Conservation (phyloP, 2,888 invertebrate genomes). For the Tiliacea citrago region DNA sequence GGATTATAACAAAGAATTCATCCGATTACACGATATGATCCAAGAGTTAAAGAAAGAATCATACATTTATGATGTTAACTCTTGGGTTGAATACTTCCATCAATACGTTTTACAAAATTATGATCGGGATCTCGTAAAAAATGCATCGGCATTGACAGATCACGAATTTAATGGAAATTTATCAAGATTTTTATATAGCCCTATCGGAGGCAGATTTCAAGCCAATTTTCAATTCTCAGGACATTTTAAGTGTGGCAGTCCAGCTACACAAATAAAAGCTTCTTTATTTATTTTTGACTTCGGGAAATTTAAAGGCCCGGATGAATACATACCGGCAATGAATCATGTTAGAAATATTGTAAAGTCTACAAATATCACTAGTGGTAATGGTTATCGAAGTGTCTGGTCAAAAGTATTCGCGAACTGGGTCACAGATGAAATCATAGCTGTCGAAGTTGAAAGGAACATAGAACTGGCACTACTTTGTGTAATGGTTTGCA, state of each 20-base stretch:
- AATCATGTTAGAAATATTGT: slow-evolving; percentile 91
- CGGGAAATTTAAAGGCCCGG: slow-evolving; percentile 90
- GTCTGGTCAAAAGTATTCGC: slow-evolving; percentile 94
- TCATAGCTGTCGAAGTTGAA: slow-evolving; percentile 94
- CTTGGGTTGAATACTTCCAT: slow-evolving; percentile 93
- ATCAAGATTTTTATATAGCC: slow-evolving; percentile 93
- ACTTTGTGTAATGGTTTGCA: slow-evolving; percentile 95
- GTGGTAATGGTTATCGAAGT: slow-evolving; percentile 91
- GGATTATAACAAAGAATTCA: slow-evolving; percentile 92
- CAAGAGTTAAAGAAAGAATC: slow-evolving; percentile 88
- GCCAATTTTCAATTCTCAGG: slow-evolving; percentile 92
- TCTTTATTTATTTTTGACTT: slow-evolving; percentile 92
- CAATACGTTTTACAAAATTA: slow-evolving; percentile 91
- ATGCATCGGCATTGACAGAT: slow-evolving; percentile 86
- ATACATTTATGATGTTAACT: slow-evolving; percentile 89
- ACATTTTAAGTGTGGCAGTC: slow-evolving; percentile 91
- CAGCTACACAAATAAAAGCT: slow-evolving; percentile 90
- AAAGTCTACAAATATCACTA: slow-evolving; percentile 90
- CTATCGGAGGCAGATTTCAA: slow-evolving; percentile 92
- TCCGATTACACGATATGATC: slow-evolving; percentile 90
- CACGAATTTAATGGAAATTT: slow-evolving; percentile 91
- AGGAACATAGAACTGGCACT: slow-evolving; percentile 94
- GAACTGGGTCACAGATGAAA: slow-evolving; percentile 95
- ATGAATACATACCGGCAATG: slow-evolving; percentile 94
- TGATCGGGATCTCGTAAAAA: slow-evolving; percentile 83